phyloP scores from a whole-genome alignment of 2,797 vertebrate species.

The Lutjanus campechanus region DNA sequence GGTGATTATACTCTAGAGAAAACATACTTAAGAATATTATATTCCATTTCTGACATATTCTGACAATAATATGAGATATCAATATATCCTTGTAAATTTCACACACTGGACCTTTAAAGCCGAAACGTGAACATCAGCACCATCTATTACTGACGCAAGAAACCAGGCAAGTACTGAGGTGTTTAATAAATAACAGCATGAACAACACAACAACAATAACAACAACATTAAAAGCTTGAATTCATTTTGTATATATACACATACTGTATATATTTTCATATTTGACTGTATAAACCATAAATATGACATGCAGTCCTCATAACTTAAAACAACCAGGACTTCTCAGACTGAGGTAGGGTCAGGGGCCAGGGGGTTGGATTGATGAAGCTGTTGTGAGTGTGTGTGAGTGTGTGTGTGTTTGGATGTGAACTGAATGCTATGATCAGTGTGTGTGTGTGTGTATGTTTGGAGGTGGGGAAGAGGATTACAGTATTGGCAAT shows the following conservation, averaged over 20 bases:
- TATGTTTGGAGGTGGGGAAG: constrained; percentile 47
- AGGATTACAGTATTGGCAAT: constrained; percentile 85
- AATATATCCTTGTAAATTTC: too few relatives aligned
- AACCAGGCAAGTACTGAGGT: constrained; percentile 87
- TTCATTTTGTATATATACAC: constrained; percentile 85
- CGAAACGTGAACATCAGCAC: constrained; percentile 5
- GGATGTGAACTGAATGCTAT: constrained; percentile 20
- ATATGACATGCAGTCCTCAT: constrained; percentile 99
- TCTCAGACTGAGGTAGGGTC: constrained; percentile 95
- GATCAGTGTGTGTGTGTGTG: constrained; percentile 11
- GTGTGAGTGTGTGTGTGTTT: constrained; percentile 26
- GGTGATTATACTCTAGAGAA: too few relatives aligned
- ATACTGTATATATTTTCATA: constrained; percentile 85
- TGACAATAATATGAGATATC: too few relatives aligned
- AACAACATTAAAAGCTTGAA: constrained; percentile 84
- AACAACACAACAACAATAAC: constrained; percentile 86
- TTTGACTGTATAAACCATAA: constrained; percentile 99
- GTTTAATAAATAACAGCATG: constrained; percentile 99
- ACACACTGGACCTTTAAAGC: background rate
- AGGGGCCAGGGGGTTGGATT: constrained; percentile 70
- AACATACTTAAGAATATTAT: too few relatives aligned
- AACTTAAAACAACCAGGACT: constrained; percentile 96
- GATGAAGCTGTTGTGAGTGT: constrained; percentile 49
- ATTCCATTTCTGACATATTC: too few relatives aligned
- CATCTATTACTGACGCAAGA: constrained; percentile 57